phyloP scores from a whole-genome alignment of 2,888 invertebrate species.

The Caenorhabditis angaria region DNA sequence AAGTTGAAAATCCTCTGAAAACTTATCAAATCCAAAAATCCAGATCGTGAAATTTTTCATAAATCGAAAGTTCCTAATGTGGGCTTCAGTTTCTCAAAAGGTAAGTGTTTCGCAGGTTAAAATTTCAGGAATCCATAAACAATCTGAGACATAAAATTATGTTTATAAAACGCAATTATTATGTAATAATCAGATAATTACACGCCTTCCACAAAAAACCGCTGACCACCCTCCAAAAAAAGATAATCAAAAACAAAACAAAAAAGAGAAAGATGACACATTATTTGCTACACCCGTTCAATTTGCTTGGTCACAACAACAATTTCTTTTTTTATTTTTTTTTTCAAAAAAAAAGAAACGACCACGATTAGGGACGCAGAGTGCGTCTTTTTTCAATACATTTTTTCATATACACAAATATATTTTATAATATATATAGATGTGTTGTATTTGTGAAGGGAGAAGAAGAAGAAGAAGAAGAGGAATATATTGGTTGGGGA shows the following conservation, averaged over 20 bases:
- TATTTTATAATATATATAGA: too few species aligned
- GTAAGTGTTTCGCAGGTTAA: too few species aligned
- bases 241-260: neutral
- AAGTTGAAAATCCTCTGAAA: too few species aligned
- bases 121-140: too few species aligned
- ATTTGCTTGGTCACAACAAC: conserved; percentile 1
- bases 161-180: neutral
- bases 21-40: too few species aligned
- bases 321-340: neutral
- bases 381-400: conserved; percentile 1
- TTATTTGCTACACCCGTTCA: neutral
- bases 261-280: conserved; percentile 4
- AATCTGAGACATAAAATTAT: too few species aligned
- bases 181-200: neutral
- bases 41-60: too few species aligned
- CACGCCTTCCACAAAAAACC: too few species aligned
- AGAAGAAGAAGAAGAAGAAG: too few species aligned
- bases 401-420: neutral
- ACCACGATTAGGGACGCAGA: neutral
- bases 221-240: neutral
- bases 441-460: too few species aligned
- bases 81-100: too few species aligned
- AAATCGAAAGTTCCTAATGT: too few species aligned
- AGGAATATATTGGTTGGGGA: neutral
- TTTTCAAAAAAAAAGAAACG: neutral